Evolutionary conservation across 2,888 invertebrate species (phyloP), one percentile per base, ranked within the genome.

Genomic region (Hirtodrosophila confusa): DNA sequence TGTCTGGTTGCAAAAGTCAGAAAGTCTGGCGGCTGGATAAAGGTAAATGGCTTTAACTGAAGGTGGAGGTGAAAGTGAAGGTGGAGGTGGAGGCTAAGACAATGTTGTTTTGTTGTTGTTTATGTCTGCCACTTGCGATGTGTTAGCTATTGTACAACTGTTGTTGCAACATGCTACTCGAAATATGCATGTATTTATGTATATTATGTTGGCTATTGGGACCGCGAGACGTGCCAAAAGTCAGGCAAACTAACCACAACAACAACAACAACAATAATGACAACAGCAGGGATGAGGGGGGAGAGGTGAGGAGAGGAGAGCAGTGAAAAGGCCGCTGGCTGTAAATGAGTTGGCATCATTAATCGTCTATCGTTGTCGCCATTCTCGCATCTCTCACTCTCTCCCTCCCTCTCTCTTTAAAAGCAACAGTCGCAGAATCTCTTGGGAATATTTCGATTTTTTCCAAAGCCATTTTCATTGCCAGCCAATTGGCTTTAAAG

Each of bases 171-270:
- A 17, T 17, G 2, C 17, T 17, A 17, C 17, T 17, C 2, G 17
- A 17, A 17, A 17, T 17, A 17, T 17, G 17, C 17, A 17, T 17
- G 17, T 17, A 44, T 33, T 23, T 23, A 36, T 47, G 11, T 36
- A 23, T 47, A 47, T 36, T 24, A 41, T 51, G 17, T 40, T 41
- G 5, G 23, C 17, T 45, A 36, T 44, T 67, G 48, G 53, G 47
- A 48, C 17, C 17, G 69, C 43, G 54, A 31, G 64, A 69, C 73
- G 86, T 80, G 86, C 84, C 86, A 86, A 77, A 70, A 75, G 71
- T 80, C 86, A 83, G 68, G 75, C 68, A 65, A 67, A 54, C 83
- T 66, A 48, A 53, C 49, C 61, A 33, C 37, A 40, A 45, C 17
- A 61, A 56, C 35, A 70, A 78, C 24, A 47, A 12, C 57, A 50